These are phyloP conservation scores for Pipistrellus pygmaeus DNA, from an alignment of 2,797 vertebrate genomes.

Conservation along the genomic window DNA sequence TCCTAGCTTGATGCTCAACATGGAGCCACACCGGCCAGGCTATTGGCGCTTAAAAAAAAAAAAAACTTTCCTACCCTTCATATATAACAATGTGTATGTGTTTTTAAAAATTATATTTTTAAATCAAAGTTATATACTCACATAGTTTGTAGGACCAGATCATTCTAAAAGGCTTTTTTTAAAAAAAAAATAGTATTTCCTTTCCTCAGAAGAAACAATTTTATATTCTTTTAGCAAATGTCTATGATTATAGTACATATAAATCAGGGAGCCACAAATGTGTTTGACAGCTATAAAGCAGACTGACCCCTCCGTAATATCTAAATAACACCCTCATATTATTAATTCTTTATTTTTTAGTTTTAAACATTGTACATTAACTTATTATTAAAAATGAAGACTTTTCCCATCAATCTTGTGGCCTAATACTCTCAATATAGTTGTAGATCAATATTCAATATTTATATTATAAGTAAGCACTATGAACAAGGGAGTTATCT, in stretches of 20 bases:
- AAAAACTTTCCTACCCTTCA: background rate
- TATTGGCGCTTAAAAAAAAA: background rate
- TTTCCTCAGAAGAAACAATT: conserved; percentile 9
- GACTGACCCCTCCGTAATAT: background rate
- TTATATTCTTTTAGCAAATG: background rate
- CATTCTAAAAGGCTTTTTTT: conserved; percentile 34
- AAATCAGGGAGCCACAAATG: conserved; percentile 11
- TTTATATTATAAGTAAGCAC: conserved; percentile 31
- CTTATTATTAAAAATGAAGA: conserved; percentile 48
- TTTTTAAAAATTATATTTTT: background rate
- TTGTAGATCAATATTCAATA: conserved; percentile 21
- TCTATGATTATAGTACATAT: background rate
- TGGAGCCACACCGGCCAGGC: too few relatives aligned
- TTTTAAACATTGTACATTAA: conserved; percentile 40
- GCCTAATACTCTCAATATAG: background rate
- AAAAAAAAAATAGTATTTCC: conserved; percentile 26
- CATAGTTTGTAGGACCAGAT: background rate
- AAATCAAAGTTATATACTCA: conserved; percentile 28
- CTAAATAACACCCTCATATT: background rate
- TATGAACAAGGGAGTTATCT: conserved; percentile 20
- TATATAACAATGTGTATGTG: background rate
- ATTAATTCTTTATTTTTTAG: background rate
- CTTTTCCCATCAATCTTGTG: background rate
- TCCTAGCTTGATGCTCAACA: background rate
- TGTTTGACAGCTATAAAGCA: background rate